Evolutionary conservation across 2,888 invertebrate species (phyloP).

Genomic region (Papilio demoleus): DNA sequence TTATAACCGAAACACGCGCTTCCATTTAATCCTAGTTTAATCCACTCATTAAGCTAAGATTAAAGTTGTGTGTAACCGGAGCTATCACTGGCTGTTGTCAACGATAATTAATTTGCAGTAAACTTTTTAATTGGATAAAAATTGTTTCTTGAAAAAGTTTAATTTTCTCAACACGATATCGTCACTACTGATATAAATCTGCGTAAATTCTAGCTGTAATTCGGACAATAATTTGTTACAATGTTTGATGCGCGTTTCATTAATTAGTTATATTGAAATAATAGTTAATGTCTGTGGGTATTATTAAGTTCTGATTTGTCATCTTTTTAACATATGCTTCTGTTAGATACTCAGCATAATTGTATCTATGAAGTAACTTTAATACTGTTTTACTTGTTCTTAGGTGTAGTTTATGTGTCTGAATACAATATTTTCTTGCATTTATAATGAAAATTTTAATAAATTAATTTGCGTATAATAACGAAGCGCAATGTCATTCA

Average conservation of each 20-base stretch:
- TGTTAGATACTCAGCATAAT: too few relatives aligned
- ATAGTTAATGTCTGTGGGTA: not conserved
- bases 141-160: slow-evolving; percentile 23
- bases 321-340: too few relatives aligned
- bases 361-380: too few relatives aligned
- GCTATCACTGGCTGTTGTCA: slow-evolving; percentile 7
- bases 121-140: slow-evolving; percentile 35
- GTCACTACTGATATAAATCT: not conserved
- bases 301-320: too few relatives aligned
- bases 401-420: too few relatives aligned
- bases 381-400: too few relatives aligned
- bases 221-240: not conserved
- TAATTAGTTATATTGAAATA: not conserved
- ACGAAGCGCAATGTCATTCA: slow-evolving; percentile 16
- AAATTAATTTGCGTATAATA: not conserved
- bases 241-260: slow-evolving; percentile 9
- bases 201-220: slow-evolving; percentile 22
- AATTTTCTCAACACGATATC: slow-evolving; percentile 35
- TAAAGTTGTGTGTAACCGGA: not conserved
- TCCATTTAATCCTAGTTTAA: slow-evolving; percentile 27
- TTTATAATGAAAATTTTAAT: not conserved
- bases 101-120: slow-evolving; percentile 27
- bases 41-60: slow-evolving; percentile 10
- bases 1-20: slow-evolving; percentile 8
- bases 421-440: too few relatives aligned